phyloP scores from a whole-genome alignment of 2,113 vertebrate species.

The Recurvirostra avosetta region DNA sequence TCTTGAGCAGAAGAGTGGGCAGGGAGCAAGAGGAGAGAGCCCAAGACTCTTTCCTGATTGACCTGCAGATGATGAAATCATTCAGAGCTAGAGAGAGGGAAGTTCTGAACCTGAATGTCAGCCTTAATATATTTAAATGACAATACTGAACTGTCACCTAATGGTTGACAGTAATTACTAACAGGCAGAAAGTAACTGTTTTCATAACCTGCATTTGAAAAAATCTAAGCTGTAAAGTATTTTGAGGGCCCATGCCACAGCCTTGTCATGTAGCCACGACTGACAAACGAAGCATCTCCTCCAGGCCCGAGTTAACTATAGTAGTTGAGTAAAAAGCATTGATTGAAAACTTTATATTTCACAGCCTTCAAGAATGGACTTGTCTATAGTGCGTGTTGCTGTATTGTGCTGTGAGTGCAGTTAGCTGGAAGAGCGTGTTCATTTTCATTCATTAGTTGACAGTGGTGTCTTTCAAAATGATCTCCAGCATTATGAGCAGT shows the following conservation, averaged over 20 bases:
- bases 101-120: neutral
- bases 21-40: neutral
- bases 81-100: neutral
- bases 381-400: accelerated
- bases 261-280: neutral
- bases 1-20: neutral
- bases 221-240: neutral
- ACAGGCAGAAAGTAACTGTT: neutral
- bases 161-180: neutral
- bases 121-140: neutral
- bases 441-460: neutral
- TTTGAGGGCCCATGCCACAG: neutral
- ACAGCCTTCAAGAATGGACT: neutral
- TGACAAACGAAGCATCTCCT: neutral
- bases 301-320: neutral
- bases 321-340: neutral
- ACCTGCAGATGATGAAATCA: neutral
- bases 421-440: neutral
- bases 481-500: neutral
- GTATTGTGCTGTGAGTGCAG: neutral
- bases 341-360: neutral
- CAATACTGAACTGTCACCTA: neutral
- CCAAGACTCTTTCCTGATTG: neutral
- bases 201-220: neutral
- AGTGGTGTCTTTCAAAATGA: neutral